Base-by-base conservation (phyloP, 1,140 invertebrate genomes). In the Macrobrachium nipponense region DNA sequence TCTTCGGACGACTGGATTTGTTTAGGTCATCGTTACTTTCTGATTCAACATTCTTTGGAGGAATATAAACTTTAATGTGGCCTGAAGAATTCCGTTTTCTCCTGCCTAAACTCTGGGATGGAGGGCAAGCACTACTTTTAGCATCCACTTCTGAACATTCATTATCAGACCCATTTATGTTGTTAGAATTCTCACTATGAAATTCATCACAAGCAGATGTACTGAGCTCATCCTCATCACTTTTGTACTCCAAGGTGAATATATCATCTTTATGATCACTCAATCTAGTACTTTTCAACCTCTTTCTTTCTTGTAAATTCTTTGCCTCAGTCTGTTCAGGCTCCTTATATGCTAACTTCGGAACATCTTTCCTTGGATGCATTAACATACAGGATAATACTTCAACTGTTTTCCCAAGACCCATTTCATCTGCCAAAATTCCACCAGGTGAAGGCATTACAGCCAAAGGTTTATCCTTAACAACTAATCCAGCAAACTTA, bases 361-460 rank as follows among this genome's bases (percentile, higher is more conserved):
- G 88, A 4, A 92, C 43, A 76, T 90, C 83, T 43, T 76, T 70
- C 44, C 93, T 89, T 15, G 93, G 93, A 91, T 96, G 92, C 5
- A 92, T 89, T 68, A 96, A 90, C 88, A 96, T 93, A 81, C 94
- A 93, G 18, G 94, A 93, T 15, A 96, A 89, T 27, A 96, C 93
- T 91, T 96, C 95, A 7, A 96, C 94, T 0, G 96, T 96, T 92
- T 96, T 96, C 3, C 96, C 96, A 20, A 96, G 90, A 14, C 95
- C 96, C 96, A 96, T 97, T 91, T 96, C 95, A 91, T 97, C 96
- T 20, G 95, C 95, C 72, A 97, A 91, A 80, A 97, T 96, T 10
- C 95, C 96, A 78, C 95, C 95, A n/a, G 92, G 93, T 61, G 92
- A 91, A 44, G 91, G 64, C 3, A 82, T 5, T 15, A 89, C 86